Evolutionary conservation across 2,797 vertebrate species (phyloP), one percentile per base, ranked within the genome.

Genomic region (Huso huso): DNA sequence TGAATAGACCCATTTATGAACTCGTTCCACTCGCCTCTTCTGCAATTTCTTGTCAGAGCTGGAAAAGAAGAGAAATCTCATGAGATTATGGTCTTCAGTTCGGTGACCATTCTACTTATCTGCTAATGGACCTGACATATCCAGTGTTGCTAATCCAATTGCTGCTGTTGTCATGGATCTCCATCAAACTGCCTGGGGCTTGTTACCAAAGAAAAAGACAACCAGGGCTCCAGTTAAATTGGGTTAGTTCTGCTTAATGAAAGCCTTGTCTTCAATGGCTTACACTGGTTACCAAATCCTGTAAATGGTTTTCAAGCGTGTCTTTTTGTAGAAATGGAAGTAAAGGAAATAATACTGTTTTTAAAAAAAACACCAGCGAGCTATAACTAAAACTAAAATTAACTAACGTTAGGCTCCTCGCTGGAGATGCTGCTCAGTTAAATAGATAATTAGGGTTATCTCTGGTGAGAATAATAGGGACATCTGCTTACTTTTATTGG

Each of bases 181-280:
- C 61, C 66, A 67, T 67, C 67, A 65, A 64, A 12, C 48, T 13
- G 61, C 61, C 66, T 53, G 49, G n/a, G 62, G 62, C 55, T 51
- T 61, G 59, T 51, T 48, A 61, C 49, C 50, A 18, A 15, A 63
- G 60, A 63, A 57, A 10, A 63, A 57, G 61, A 60, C 65, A 67
- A 59, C 48, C 51, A 51, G 59, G 53, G 48, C 65, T 67, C 49
- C 37, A 55, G 64, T 52, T 10, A 67, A 58, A 69, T 65, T 69
- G 61, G 57, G 68, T 69, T 69, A 69, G 53, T 18, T 69, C 52
- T 64, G 68, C 64, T 69, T 69, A 69, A 69, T 69, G 68, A 65
- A 69, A 65, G 65, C 61, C 61, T 60, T 63, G 69, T 70, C 65
- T 66, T 67, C 13, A 59, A 13, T 62, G 65, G 51, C 5, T 58